Percentiles rank a stretch among this genome's conserved stretches.
phyloP scores from a whole-genome alignment of 2,797 vertebrate genomes.

The Pipistrellus pipistrellus region DNA sequence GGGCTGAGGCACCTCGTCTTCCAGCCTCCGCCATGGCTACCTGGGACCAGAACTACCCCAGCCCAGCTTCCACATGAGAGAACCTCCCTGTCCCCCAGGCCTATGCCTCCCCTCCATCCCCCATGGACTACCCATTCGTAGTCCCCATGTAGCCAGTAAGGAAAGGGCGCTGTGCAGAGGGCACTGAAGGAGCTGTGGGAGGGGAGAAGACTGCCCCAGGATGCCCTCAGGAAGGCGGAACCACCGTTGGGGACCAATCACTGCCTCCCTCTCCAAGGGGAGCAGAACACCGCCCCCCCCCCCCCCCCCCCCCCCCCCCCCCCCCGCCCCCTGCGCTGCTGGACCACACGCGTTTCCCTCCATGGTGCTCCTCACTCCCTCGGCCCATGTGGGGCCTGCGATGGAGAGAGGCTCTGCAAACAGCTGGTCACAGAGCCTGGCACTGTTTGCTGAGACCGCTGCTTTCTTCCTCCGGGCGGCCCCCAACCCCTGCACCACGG shows the following conservation, averaged over 20 bases:
- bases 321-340: no score
- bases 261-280: not conserved
- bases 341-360: no score
- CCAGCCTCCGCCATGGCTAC: not conserved
- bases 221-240: not conserved
- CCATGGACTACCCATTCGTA: fast-evolving
- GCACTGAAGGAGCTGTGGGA: not conserved
- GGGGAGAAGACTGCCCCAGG: not conserved
- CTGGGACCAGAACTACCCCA: not conserved
- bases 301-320: fast-evolving
- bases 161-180: no score
- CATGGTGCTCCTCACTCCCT: not conserved
- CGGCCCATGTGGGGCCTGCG: not conserved
- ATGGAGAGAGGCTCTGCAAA: not conserved
- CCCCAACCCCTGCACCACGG: not conserved
- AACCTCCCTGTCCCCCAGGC: not conserved
- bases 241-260: not conserved
- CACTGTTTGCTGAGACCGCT: not conserved
- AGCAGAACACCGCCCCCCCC: not conserved
- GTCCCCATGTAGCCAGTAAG: not conserved
- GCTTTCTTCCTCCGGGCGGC: not conserved
- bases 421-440: not conserved
- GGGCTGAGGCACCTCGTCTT: fast-evolving
- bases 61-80: not conserved
- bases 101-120: not conserved